Conservation (phyloP, 1,140 invertebrate genomes). For the Nautilus pompilius region DNA sequence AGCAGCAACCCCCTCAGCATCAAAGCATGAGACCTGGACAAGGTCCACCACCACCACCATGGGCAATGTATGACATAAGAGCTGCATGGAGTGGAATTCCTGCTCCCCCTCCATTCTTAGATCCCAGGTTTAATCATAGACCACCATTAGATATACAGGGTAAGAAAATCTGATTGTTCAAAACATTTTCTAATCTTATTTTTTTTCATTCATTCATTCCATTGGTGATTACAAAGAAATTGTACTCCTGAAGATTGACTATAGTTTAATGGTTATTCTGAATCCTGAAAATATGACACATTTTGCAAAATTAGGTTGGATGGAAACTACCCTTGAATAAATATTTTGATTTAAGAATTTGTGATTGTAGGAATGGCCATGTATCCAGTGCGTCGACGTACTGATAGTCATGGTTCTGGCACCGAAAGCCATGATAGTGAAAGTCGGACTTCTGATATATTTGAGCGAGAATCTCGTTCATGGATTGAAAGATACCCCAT, state of each 20-base stretch:
- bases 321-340: no score
- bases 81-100: constrained; percentile 42
- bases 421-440: constrained; percentile 49
- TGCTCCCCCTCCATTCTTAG: constrained; percentile 41
- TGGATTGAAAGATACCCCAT: constrained; percentile 29
- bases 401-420: constrained; percentile 53
- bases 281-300: no score
- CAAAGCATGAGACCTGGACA: constrained; percentile 38
- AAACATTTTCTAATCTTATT: no score
- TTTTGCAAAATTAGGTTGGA: no score
- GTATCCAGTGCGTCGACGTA: constrained; percentile 39
- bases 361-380: constrained; percentile 48
- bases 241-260: no score
- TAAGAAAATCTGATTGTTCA: no score
- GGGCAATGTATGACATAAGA: constrained; percentile 35
- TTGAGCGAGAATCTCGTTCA: constrained; percentile 22
- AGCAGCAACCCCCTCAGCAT: constrained; percentile 17
- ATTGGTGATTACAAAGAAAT: no score
- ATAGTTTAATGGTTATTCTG: no score
- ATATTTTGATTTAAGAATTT: no score
- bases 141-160: constrained; percentile 49
- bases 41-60: constrained; percentile 43
- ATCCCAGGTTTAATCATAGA: constrained; percentile 34
- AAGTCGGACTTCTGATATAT: constrained; percentile 34
- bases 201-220: no score